Base-by-base conservation (phyloP, 1,140 invertebrate genomes). In the Stegodyphus mimosarum region DNA sequence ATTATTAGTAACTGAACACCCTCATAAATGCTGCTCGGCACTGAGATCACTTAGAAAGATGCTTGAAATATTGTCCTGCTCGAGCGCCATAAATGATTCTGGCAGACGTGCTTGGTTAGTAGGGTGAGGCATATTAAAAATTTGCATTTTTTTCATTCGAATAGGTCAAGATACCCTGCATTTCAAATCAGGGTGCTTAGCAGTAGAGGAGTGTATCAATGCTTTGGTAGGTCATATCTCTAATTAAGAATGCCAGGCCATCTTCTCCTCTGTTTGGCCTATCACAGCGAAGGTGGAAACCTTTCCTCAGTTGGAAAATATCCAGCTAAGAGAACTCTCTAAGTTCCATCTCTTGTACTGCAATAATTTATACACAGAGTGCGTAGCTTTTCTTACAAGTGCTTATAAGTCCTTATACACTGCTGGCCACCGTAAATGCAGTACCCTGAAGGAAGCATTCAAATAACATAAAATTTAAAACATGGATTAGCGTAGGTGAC, bases 151-250 rank as follows among this genome's bases (percentile, higher is more conserved):
- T 73, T 5, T 52, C 52, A 50, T 73, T 17, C 71, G 49, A 73
- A 18, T 51, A 52, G 17, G 52, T 73, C 50, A 53, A 7, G 6
- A 73, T 71, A 49, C 69, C 71, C 15, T 73, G 50, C 7, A 73
- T 73, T 48, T 73, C 71, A 73, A 73, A 17, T 73, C 71, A 10
- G 71, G n/a, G 33, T 73, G 7, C 49, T 52, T 73, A 17, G 71
- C n/a, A n/a, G n/a, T n/a, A n/a, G n/a, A 52, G 4, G 51, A 18
- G 51, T n/a, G 52, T 73, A 15, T 73, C 71, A 10, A 73, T 73
- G 13, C 52, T 6, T 9, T 48, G 6, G 71, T 73, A 73, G 15
- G 7, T 52, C 15, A 73, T 5, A 53, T 53, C 33, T 73, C 71
- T 52, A 52, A 73, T 73, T 52, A 73, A 17, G 13, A 73, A 18